Evolutionary conservation across 2,888 invertebrate genomes (phyloP), one percentile per base, ranked within the genome.

Genomic region (Selenia dentaria): DNA sequence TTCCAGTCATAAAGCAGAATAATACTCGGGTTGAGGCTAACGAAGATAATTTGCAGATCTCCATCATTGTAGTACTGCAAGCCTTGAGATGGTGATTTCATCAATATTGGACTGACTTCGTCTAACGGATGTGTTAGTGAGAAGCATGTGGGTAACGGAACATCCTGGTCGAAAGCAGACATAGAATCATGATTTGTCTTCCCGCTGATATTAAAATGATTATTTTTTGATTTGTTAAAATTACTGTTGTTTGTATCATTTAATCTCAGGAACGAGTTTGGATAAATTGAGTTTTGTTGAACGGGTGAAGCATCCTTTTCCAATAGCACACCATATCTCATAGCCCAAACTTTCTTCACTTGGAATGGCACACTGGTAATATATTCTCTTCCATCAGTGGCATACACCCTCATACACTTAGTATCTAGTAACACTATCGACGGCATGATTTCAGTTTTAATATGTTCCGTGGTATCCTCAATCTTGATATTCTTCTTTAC

Each of bases 111-210:
- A 41, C 95, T 94, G 14, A 97, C 95, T 83, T 98, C 98, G 77
- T 98, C 97, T 38, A 98, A 83, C 0, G 98, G 98, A 91, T 98
- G 97, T 0, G 95, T 92, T 45, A 98, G 83, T 5, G 97, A 97
- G 79, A 96, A 98, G 33, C 98, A 92, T 0, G 95, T 94, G 0
- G 98, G 96, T 68, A 96, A 90, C 0, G 91, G 86, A 35, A 92
- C 87, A 26, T 91, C 91, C n/a, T 79, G 75, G 2, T 90, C 91
- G 20, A 74, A 85, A 0, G 69, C 79, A 0, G 82, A 78, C 0
- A 82, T 59, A 0, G 88, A 87, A 38, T 89, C 89, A 0, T 79
- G 74, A 5, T 83, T 69, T 4, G 84, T 55, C 46, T 77, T 83
- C 0, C 82, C 82, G 31, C 90, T 90, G 78, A 85, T 79, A 26